These are phyloP conservation scores for Ammodytes marinus DNA, from an alignment of 2,113 vertebrate species.

Conservation along the genomic window DNA sequence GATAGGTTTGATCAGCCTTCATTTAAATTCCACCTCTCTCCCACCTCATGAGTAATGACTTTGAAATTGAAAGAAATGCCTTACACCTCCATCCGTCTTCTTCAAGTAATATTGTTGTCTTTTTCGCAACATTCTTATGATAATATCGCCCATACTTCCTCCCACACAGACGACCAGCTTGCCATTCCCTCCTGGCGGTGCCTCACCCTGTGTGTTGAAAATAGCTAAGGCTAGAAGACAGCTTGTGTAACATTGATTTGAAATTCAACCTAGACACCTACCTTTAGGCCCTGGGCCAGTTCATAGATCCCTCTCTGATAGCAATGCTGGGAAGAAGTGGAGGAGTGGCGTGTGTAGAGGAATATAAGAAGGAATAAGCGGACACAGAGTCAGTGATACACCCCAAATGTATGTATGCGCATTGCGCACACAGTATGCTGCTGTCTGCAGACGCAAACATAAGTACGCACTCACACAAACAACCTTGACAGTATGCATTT, in stretches of 20 bases:
- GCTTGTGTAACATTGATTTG: constrained; percentile 78
- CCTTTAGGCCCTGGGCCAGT: constrained; percentile 46
- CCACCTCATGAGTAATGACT: constrained; percentile 55
- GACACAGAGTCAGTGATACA: constrained; percentile 15
- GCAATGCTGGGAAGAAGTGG: constrained; percentile 18
- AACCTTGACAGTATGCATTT: constrained; percentile 16
- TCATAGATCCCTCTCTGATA: constrained; percentile 55
- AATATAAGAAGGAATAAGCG: constrained; percentile 30
- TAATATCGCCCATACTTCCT: constrained; percentile 56
- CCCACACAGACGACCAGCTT: constrained; percentile 73
- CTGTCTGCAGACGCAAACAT: constrained; percentile 40
- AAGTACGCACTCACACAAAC: not conserved
- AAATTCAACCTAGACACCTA: constrained; percentile 75
- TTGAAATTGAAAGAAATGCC: constrained; percentile 43
- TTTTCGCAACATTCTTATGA: constrained; percentile 46
- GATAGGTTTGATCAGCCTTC: constrained; percentile 12
- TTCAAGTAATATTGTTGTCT: constrained; percentile 15
- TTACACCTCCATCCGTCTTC: constrained; percentile 50
- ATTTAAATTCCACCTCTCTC: constrained; percentile 33
- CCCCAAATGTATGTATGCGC: constrained; percentile 12
- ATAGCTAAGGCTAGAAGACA: constrained; percentile 67
- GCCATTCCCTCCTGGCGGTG: constrained; percentile 55
- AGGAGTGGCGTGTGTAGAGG: not conserved
- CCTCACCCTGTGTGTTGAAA: constrained; percentile 66
- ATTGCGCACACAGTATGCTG: constrained; percentile 14